Base-by-base conservation (phyloP, 2,888 invertebrate genomes). In the Phasia obesa region DNA sequence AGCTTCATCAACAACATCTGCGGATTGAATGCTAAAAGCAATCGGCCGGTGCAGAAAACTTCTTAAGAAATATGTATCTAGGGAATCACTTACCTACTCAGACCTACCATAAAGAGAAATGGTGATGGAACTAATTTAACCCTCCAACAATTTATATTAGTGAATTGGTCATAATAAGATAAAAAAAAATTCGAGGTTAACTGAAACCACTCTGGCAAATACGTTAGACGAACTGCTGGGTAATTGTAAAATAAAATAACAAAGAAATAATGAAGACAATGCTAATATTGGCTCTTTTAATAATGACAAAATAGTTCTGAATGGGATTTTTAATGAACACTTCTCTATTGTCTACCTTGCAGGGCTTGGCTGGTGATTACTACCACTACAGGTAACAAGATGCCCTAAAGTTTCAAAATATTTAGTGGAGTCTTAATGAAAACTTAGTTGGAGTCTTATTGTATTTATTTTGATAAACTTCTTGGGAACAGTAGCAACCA, bases 301-400 rank as follows among this genome's bases (percentile, higher is more conserved):
- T 74, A 82, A 74, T 73, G 73, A 74, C 57, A 82, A 78, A 74
- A 69, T 64, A 74, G 76, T 77, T 73, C 73, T 15, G 44, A 62
- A 55, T 69, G 59, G 67, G 69, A 76, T 49, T 77, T 78, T 35
- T 57, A 76, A 60, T 21, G 44, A 75, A 81, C 51, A 67, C 53
- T 64, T 11, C n/a, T 57, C 23, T 42, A n/a, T 38, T 4, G 5
- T n/a, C n/a, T n/a, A n/a, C 13, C 11, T 0, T 21, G 1, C 42
- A 19, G 17, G 4, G 25, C 5, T 19, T 17, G 53, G 25, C 6
- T 15, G 4, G 21, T 59, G n/a, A 4, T 42, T 38, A 38, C 7
- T 23, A 13, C 17, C 17, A n/a, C 17, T 42, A 21, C n/a, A 59
- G 4, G 11, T 59, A 19, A 2, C n/a, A 23, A 38, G 7, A 21